Conservation (phyloP, 2,113 vertebrate genomes). For the Albula goreensis region DNA sequence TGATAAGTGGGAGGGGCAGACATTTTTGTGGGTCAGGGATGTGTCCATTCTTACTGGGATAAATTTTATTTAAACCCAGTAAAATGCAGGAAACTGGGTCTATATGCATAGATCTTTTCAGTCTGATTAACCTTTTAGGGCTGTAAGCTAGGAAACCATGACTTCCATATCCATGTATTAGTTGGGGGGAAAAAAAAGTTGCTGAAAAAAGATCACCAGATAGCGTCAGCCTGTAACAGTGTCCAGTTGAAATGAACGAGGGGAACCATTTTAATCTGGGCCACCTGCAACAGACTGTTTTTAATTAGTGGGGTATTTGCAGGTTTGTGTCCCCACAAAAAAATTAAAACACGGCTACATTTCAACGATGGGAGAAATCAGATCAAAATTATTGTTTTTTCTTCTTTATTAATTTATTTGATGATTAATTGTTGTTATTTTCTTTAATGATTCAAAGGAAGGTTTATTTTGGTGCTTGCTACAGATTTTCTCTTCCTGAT, state of each 20-base stretch:
- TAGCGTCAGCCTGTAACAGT: neutral
- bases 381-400: neutral
- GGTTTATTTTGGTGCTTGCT: neutral
- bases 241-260: slow-evolving; percentile 31
- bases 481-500: neutral
- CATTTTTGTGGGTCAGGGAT: neutral
- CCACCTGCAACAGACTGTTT: neutral
- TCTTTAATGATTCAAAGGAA: neutral
- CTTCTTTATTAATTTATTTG: too few species aligned
- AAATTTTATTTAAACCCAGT: neutral
- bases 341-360: neutral
- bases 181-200: neutral
- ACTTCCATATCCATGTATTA: neutral
- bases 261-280: neutral
- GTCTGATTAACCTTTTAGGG: neutral
- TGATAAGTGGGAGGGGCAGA: neutral
- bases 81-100: too few species aligned
- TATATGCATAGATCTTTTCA: neutral
- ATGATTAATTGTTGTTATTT: too few species aligned
- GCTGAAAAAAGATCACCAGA: neutral
- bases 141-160: neutral
- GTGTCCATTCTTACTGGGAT: neutral
- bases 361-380: slow-evolving; percentile 8
- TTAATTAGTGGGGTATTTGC: neutral
- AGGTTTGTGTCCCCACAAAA: neutral